A percentile compares a stretch with the other conserved stretches of the same genome.
Conservation (phyloP, 1,140 invertebrate genomes). For the Scaptomyza pallida region DNA sequence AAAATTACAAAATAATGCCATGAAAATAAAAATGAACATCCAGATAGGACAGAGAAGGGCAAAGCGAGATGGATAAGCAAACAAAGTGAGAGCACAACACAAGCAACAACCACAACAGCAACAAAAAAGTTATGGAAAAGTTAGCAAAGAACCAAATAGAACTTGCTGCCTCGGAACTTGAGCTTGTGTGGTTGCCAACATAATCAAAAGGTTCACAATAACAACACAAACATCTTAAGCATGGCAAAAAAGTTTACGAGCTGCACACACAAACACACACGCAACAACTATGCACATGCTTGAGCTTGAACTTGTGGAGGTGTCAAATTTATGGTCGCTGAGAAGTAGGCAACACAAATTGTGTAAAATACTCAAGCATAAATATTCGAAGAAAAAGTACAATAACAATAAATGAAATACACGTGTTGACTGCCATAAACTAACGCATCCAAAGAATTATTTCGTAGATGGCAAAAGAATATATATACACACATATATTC, state of each 20-base stretch:
- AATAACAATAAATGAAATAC: neutral
- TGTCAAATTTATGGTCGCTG: conserved; percentile 74
- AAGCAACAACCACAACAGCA: too few species aligned
- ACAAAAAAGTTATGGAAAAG: conserved; percentile 60
- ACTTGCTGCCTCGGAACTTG: conserved; percentile 43
- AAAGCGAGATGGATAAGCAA: conserved; percentile 16
- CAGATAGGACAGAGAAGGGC: neutral
- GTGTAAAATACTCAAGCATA: neutral
- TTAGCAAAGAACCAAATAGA: conserved; percentile 20
- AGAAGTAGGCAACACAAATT: conserved; percentile 71
- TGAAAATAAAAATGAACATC: conserved; percentile 73
- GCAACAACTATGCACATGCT: conserved; percentile 11
- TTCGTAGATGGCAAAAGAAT: neutral
- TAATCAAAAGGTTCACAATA: conserved; percentile 59
- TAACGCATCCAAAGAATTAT: neutral
- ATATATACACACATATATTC: neutral
- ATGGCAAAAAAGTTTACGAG: conserved; percentile 64
- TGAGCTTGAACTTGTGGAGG: conserved; percentile 33
- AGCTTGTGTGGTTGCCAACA: conserved; percentile 60
- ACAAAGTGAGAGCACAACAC: neutral
- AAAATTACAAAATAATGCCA: conserved; percentile 62
- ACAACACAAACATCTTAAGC: conserved; percentile 23
- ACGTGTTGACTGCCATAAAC: neutral
- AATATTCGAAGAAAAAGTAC: too few species aligned
- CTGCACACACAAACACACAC: conserved; percentile 41